Percentiles rank a stretch among this genome's conserved stretches.
Conservation (phyloP, 1,140 invertebrate species). For the Lordiphosa mommai region DNA sequence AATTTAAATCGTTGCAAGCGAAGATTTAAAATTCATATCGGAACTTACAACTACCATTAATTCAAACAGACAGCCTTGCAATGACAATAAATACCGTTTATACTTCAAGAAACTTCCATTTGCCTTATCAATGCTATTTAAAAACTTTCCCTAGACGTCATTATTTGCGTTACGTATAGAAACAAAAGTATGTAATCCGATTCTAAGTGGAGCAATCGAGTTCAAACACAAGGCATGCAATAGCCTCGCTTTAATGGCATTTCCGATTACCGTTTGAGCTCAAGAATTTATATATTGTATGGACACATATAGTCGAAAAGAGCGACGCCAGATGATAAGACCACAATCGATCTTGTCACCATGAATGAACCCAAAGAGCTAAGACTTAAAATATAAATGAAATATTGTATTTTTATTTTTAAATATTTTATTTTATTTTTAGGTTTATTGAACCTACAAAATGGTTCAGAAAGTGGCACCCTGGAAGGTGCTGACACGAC, state of each 20-base stretch:
- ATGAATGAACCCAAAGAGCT: constrained; percentile 19
- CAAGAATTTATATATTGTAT: constrained; percentile 59
- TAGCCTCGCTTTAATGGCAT: constrained; percentile 27
- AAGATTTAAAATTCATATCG: no score
- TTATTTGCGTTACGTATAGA: not conserved
- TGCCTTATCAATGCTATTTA: not conserved
- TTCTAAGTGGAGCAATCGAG: constrained; percentile 40
- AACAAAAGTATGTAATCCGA: constrained; percentile 19
- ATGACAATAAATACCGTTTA: no score
- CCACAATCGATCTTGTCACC: constrained; percentile 44
- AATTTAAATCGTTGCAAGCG: no score
- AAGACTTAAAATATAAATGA: not conserved
- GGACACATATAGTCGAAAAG: constrained; percentile 27
- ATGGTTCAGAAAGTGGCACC: constrained; percentile 64
- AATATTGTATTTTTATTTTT: no score
- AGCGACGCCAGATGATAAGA: constrained; percentile 11
- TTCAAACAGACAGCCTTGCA: not conserved
- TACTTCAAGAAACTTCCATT: not conserved
- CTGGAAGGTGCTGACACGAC: constrained; percentile 73
- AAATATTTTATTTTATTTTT: constrained; percentile 17
- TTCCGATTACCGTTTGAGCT: constrained; percentile 54
- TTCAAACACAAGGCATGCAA: constrained; percentile 41
- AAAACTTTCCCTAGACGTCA: constrained; percentile 16
- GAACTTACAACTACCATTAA: no score
- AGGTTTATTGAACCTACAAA: constrained; percentile 48